phyloP scores from a whole-genome alignment of 2,888 invertebrate species.

The Cantharis nigra region DNA sequence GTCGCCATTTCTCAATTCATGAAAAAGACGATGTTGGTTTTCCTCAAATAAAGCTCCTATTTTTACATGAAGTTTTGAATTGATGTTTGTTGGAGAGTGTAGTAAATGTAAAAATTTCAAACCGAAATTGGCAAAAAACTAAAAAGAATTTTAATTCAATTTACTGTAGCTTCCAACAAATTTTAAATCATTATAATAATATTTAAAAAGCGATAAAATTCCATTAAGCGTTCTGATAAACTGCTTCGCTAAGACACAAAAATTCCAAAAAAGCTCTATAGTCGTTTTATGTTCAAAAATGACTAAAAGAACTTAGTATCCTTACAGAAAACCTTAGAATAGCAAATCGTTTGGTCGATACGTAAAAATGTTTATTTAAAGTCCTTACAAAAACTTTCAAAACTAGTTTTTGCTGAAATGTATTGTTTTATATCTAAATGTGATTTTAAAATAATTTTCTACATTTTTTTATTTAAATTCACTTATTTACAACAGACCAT shows the following conservation, averaged over 20 bases:
- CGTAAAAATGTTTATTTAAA: constrained; percentile 20
- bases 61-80: constrained; percentile 37
- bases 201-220: constrained; percentile 11
- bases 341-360: constrained; percentile 14
- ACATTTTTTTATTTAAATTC: not conserved
- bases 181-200: not conserved
- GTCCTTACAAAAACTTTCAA: not conserved
- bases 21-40: constrained; percentile 36
- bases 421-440: not conserved
- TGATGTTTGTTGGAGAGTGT: constrained; percentile 17
- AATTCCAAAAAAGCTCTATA: constrained; percentile 5
- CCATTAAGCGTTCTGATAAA: constrained; percentile 15
- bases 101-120: not conserved
- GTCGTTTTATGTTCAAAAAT: constrained; percentile 8
- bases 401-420: not conserved
- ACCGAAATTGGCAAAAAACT: not conserved
- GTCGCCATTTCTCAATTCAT: constrained; percentile 27
- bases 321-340: constrained; percentile 5
- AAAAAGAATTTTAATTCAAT: not conserved
- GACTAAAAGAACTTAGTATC: constrained; percentile 8
- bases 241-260: constrained; percentile 2
- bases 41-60: constrained; percentile 37
- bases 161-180: not conserved
- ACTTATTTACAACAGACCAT: too few relatives aligned
- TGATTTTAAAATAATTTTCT: not conserved